Evolutionary conservation across 2,888 invertebrate species (phyloP).

Genomic region (Smittia aterrima): DNA sequence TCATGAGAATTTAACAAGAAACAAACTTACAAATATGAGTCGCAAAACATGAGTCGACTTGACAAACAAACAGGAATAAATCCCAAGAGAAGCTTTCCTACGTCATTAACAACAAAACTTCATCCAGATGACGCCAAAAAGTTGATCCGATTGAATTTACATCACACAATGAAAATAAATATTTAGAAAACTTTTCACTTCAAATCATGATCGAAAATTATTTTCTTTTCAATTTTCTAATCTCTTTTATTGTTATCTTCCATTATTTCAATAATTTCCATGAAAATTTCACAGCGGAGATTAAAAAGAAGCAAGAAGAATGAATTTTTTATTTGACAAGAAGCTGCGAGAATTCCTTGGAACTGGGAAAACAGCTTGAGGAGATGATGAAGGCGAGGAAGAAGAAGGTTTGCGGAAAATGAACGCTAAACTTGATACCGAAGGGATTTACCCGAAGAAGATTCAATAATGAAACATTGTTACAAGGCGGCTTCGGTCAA

Average conservation of each 20-base stretch:
- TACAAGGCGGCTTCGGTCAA: conserved; percentile 8
- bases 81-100: too few species aligned
- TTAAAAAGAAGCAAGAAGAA: not conserved
- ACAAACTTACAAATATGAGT: too few species aligned
- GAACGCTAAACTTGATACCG: conserved; percentile 3
- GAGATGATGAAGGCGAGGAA: not conserved
- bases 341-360: not conserved
- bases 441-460: not conserved
- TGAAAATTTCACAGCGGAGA: not conserved
- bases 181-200: not conserved
- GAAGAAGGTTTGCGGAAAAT: not conserved
- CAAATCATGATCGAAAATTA: not conserved
- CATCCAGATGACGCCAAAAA: too few species aligned
- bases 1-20: too few species aligned
- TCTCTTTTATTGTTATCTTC: not conserved
- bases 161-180: not conserved
- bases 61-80: too few species aligned
- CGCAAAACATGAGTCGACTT: too few species aligned
- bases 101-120: too few species aligned
- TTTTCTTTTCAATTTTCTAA: not conserved
- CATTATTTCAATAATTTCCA: not conserved
- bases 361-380: not conserved
- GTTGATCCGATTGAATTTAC: not conserved
- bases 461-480: conserved; percentile 11
- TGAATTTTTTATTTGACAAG: not conserved